phyloP scores from a whole-genome alignment of 2,888 invertebrate species.

The Sinopyrophorus schimmeli region DNA sequence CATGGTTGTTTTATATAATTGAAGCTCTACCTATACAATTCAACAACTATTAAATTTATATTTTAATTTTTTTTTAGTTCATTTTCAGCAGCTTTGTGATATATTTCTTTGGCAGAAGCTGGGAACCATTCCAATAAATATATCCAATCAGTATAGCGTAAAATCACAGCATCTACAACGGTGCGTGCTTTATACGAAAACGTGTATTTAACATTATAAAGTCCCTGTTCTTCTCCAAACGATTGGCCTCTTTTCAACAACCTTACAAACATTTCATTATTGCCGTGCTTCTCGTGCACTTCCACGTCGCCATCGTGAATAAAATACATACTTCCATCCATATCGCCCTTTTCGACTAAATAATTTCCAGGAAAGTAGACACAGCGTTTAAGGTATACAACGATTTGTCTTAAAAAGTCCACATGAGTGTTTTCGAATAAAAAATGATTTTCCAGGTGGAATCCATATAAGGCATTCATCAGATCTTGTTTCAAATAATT shows the following conservation, averaged over 20 bases:
- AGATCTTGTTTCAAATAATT: slow-evolving; percentile 49
- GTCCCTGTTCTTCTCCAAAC: slow-evolving; percentile 39
- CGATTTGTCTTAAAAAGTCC: slow-evolving; percentile 58
- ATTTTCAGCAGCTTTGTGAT: slow-evolving; percentile 15
- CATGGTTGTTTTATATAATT: slow-evolving; percentile 7
- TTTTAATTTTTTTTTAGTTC: not conserved
- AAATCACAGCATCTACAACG: slow-evolving; percentile 33
- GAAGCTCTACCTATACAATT: too few species aligned
- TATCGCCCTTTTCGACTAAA: slow-evolving; percentile 59
- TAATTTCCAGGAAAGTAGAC: slow-evolving; percentile 60
- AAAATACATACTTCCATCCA: slow-evolving; percentile 60
- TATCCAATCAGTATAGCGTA: slow-evolving; percentile 34
- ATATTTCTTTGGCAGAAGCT: slow-evolving; percentile 36
- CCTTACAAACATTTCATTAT: slow-evolving; percentile 11
- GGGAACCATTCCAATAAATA: slow-evolving; percentile 41
- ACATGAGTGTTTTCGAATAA: slow-evolving; percentile 58
- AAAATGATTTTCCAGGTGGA: slow-evolving; percentile 56
- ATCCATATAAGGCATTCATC: slow-evolving; percentile 58
- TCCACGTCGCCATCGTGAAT: slow-evolving; percentile 59
- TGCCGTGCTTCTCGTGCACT: slow-evolving; percentile 27
- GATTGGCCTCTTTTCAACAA: slow-evolving; percentile 28
- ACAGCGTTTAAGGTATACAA: slow-evolving; percentile 58
- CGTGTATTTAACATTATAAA: slow-evolving; percentile 31
- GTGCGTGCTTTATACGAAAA: slow-evolving; percentile 36
- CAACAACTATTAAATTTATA: too few species aligned